Percentiles rank a stretch among this genome's conserved stretches.
Conservation (phyloP, 2,888 invertebrate genomes). For the Panopea generosa region DNA sequence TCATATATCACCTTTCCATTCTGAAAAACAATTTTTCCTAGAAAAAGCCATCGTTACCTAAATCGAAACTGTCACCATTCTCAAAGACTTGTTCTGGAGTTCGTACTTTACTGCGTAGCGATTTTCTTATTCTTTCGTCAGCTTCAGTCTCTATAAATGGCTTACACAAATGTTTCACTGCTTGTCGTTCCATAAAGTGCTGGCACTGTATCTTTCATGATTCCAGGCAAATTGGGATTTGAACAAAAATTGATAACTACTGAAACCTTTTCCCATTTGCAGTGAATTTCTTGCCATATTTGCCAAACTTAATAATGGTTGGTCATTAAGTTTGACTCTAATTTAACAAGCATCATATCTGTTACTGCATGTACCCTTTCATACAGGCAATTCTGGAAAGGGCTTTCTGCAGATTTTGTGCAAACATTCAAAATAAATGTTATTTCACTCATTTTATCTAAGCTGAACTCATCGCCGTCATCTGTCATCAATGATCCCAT, state of each 20-base stretch:
- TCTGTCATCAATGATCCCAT: conserved; percentile 38
- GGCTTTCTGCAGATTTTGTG: conserved; percentile 17
- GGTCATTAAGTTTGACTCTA: conserved; percentile 17
- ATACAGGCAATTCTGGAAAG: conserved; percentile 38
- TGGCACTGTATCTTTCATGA: conserved; percentile 26
- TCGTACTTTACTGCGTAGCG: conserved; percentile 55
- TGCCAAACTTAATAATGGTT: conserved; percentile 44
- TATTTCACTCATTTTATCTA: conserved; percentile 37
- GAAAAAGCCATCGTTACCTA: conserved; percentile 38
- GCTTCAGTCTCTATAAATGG: conserved; percentile 61
- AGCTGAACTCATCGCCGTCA: conserved; percentile 47
- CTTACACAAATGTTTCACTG: conserved; percentile 26
- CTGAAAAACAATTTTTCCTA: conserved; percentile 69
- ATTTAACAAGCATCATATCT: conserved; percentile 42
- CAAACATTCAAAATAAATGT: conserved; percentile 24
- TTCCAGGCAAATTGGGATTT: conserved; percentile 30
- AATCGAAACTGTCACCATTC: conserved; percentile 59
- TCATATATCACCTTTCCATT: conserved; percentile 67
- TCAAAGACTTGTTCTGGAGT: conserved; percentile 61
- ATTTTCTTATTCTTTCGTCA: conserved; percentile 58
- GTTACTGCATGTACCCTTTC: conserved; percentile 34
- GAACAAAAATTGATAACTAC: conserved; percentile 44
- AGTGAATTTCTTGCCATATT: conserved; percentile 50
- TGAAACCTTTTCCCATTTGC: conserved; percentile 55
- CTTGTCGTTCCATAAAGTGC: conserved; percentile 52